These are phyloP conservation scores for Endotricha flammealis DNA, from an alignment of 2,888 invertebrate species.

Conservation along the genomic window DNA sequence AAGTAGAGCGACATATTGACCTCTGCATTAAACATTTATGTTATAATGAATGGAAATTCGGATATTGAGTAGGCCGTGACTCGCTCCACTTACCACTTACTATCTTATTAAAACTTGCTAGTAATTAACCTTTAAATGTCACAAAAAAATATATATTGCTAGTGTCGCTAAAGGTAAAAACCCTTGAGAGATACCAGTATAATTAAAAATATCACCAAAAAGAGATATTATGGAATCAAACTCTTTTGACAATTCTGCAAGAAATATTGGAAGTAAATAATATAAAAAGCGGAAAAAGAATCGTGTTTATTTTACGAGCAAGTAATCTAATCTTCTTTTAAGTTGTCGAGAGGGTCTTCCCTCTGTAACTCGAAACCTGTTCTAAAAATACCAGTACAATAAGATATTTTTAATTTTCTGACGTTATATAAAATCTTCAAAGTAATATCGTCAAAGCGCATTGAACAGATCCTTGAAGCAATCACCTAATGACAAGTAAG, in stretches of 20 bases:
- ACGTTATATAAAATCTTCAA: not conserved
- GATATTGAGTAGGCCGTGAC: constrained; percentile 21
- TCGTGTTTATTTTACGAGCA: no score
- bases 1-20: no score
- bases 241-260: no score
- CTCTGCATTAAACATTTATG: not conserved
- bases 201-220: no score
- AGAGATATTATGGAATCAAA: no score
- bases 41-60: not conserved
- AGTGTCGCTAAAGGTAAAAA: constrained; percentile 19
- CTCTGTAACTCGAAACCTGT: no score
- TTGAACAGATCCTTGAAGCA: constrained; percentile 12
- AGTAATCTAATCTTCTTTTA: no score
- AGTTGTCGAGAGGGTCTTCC: no score
- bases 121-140: constrained; percentile 47
- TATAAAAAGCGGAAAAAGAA: no score
- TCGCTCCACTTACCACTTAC: constrained; percentile 28
- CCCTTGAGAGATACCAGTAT: not conserved
- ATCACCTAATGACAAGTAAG: constrained; percentile 24
- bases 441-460: constrained; percentile 1
- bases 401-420: no score
- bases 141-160: constrained; percentile 24
- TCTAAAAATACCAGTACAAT: no score
- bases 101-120: constrained; percentile 24
- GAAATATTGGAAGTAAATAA: no score